Percentiles rank a stretch among this genome's conserved stretches.
Evolutionary conservation across 2,888 invertebrate genomes (phyloP).

Genomic region (Sarcophaga rosellei): DNA sequence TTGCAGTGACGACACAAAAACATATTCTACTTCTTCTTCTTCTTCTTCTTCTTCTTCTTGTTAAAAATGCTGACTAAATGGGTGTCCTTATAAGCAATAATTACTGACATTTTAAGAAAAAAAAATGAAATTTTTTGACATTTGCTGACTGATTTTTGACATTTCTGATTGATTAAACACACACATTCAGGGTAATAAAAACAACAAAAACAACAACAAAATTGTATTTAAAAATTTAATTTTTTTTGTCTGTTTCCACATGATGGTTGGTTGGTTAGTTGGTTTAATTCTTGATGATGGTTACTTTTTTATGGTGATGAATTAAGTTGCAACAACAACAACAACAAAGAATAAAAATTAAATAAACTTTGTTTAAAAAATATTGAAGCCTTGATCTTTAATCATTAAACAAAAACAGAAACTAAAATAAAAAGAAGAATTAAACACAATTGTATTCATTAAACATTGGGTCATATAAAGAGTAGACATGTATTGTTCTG

Average conservation of each 20-base stretch:
- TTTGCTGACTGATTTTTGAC: conserved; percentile 39
- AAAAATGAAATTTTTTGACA: conserved; percentile 46
- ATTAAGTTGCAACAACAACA: too few relatives aligned
- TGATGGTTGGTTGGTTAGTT: neutral
- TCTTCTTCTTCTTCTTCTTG: neutral
- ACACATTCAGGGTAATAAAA: neutral
- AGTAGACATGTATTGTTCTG: too few relatives aligned
- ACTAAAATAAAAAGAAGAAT: conserved; percentile 6
- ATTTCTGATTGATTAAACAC: conserved; percentile 46
- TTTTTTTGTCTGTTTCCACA: conserved; percentile 11
- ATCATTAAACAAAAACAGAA: conserved; percentile 30
- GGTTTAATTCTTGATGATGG: too few relatives aligned
- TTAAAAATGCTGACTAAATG: neutral
- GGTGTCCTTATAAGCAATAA: conserved; percentile 39
- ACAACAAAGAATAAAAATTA: neutral
- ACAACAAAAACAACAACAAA: too few relatives aligned
- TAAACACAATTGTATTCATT: conserved; percentile 43
- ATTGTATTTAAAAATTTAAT: conserved; percentile 9
- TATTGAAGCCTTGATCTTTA: conserved; percentile 60
- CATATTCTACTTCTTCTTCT: too few relatives aligned
- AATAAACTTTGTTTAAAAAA: conserved; percentile 19
- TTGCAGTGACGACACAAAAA: neutral
- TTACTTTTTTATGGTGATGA: too few relatives aligned
- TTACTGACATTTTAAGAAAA: conserved; percentile 23
- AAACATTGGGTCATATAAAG: conserved; percentile 11